These are phyloP conservation scores for Temnothorax nylanderi DNA, from an alignment of 1,140 invertebrate genomes.

Conservation along the genomic window DNA sequence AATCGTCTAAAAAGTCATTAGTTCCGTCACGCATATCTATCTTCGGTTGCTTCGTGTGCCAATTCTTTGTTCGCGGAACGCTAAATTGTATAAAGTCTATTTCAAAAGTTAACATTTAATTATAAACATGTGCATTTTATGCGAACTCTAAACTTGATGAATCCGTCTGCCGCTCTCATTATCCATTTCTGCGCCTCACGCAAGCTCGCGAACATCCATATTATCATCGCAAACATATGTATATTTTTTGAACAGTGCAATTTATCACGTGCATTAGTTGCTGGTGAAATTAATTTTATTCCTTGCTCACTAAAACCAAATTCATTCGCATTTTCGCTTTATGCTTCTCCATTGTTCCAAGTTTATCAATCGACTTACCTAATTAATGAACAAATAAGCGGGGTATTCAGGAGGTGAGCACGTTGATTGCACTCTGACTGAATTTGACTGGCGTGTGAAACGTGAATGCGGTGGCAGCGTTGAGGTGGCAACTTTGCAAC, in stretches of 20 bases:
- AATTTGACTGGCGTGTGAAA: constrained; percentile 23
- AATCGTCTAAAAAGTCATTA: neutral
- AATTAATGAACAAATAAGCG: constrained; percentile 24
- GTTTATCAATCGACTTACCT: constrained; percentile 40
- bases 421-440: constrained; percentile 45
- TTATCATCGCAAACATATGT: neutral
- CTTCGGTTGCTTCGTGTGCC: neutral
- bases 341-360: neutral
- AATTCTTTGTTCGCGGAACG: neutral
- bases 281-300: neutral
- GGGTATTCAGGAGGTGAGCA: constrained; percentile 18
- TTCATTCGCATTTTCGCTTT: neutral
- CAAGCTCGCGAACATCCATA: neutral
- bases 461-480: constrained; percentile 21
- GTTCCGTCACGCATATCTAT: neutral
- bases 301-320: neutral
- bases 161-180: neutral
- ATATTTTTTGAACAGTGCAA: neutral
- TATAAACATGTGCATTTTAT: neutral
- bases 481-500: constrained; percentile 47
- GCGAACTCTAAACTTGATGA: neutral
- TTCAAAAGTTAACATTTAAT: neutral
- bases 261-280: neutral
- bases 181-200: neutral
- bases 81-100: neutral